Base-by-base conservation (phyloP, 2,113 vertebrate species). In the Todiramphus saurophagus region DNA sequence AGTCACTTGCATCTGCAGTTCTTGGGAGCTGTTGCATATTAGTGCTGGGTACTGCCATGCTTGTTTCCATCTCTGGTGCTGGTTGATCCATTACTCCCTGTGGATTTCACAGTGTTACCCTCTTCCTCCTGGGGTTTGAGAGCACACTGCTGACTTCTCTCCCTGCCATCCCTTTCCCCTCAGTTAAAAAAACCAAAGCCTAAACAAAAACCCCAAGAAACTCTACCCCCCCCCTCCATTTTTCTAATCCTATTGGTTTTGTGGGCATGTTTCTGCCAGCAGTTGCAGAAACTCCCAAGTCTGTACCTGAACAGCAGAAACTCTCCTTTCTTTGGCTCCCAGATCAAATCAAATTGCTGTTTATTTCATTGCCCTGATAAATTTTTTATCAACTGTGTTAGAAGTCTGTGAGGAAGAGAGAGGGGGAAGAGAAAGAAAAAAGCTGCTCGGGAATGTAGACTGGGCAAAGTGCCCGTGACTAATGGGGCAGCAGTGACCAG, bases 381-480 rank as follows among this genome's bases (percentile, higher is more conserved):
- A 94, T 96, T 95, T 90, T 97, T 96, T 92, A 96, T 96, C 93
- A 95, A 93, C 83, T 96, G 51, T 75, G 33, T 96, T 97, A 92
- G 87, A 94, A 94, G 77, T 82, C 87, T 89, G 69, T 5, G 13
- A 87, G 83, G 44, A 73, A 41, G 83, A 53, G 60, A 55, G 80
- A 87, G 41, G 44, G 19, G 56, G 35, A 79, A 87, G 41, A 90
- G 62, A 77, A 63, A 60, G 39, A 79, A 56, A 86, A 95, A 89
- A 91, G 53, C 81, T 95, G 77, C 89, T 97, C 67, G 97, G 96
- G 94, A 98, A 95, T 90, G 89, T 62, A 84, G 90, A 20, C 95
- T 94, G 93, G 97, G 96, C 97, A 97, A 97, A 95, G 67, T 79
- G 97, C 93, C 96, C 74, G 46, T 67, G 37, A 98, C 97, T 97